phyloP scores from a whole-genome alignment of 2,888 invertebrate genomes.

The Pristionchus arcanus region DNA sequence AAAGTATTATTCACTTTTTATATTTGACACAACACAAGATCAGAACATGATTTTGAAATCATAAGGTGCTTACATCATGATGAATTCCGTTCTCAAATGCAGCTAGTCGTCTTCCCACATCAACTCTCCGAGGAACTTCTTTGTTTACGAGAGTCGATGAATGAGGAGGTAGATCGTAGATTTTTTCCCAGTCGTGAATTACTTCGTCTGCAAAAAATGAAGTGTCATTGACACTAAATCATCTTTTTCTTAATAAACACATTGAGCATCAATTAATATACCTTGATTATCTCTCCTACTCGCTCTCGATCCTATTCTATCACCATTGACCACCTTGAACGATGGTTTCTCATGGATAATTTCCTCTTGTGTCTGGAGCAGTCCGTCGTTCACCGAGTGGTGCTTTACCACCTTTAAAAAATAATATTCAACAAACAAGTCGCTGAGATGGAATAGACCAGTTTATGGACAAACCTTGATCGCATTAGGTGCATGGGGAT shows the following conservation, averaged over 20 bases:
- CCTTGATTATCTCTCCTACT: slow-evolving; percentile 42
- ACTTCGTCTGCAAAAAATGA: slow-evolving; percentile 21
- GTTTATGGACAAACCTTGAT: slow-evolving; percentile 62
- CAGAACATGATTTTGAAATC: not conserved
- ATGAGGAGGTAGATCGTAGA: slow-evolving; percentile 78
- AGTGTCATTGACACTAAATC: not conserved
- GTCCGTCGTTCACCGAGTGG: slow-evolving; percentile 45
- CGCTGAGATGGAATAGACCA: not conserved
- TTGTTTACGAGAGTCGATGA: slow-evolving; percentile 74
- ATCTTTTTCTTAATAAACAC: not conserved
- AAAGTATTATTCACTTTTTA: not conserved
- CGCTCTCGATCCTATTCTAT: slow-evolving; percentile 46
- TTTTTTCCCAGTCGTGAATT: slow-evolving; percentile 77
- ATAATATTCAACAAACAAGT: not conserved
- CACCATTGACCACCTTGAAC: slow-evolving; percentile 44
- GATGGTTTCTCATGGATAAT: slow-evolving; percentile 53
- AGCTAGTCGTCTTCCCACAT: slow-evolving; percentile 71
- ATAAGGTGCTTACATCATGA: not conserved
- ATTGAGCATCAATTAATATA: not conserved
- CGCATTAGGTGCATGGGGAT: slow-evolving; percentile 78
- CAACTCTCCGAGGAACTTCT: slow-evolving; percentile 69
- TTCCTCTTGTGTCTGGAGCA: slow-evolving; percentile 44
- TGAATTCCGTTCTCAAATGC: slow-evolving; percentile 69
- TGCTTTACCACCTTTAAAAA: slow-evolving; percentile 45
- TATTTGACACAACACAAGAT: not conserved